These are phyloP conservation scores for Macrotis lagotis DNA, from an alignment of 2,113 vertebrate genomes.

Conservation along the genomic window DNA sequence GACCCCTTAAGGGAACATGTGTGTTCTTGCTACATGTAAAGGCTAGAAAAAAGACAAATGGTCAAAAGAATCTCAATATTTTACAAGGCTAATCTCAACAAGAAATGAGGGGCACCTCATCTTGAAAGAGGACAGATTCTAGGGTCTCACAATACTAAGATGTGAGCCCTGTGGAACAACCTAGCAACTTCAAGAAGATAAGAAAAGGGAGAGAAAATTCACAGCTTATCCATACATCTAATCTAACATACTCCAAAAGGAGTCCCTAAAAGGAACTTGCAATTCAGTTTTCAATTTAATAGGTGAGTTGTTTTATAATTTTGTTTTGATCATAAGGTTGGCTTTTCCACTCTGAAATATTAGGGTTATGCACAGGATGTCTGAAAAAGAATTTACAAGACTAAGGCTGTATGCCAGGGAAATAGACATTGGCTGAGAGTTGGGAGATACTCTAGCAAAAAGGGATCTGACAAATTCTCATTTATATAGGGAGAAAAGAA, in stretches of 20 bases:
- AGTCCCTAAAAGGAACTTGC: background rate
- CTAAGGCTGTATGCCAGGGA: too few species aligned
- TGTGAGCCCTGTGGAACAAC: background rate
- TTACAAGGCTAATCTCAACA: background rate
- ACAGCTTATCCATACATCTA: background rate
- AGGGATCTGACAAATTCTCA: too few species aligned
- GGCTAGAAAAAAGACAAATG: background rate
- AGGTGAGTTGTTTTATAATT: background rate
- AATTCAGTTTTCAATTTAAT: background rate
- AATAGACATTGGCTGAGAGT: too few species aligned
- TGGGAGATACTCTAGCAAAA: too few species aligned
- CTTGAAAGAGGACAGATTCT: background rate
- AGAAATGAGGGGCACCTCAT: background rate
- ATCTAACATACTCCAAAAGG: background rate
- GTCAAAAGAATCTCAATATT: background rate
- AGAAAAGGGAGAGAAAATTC: background rate
- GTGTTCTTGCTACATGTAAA: background rate
- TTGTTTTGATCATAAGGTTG: constrained; percentile 24
- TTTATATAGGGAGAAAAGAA: too few species aligned
- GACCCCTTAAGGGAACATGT: background rate
- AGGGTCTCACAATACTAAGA: background rate
- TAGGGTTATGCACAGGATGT: too few species aligned
- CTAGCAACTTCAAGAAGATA: background rate
- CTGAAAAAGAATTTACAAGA: too few species aligned
- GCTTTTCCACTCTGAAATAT: too few species aligned